phyloP scores from a whole-genome alignment of 1,140 invertebrate species.

The Lysiphlebus fabarum region DNA sequence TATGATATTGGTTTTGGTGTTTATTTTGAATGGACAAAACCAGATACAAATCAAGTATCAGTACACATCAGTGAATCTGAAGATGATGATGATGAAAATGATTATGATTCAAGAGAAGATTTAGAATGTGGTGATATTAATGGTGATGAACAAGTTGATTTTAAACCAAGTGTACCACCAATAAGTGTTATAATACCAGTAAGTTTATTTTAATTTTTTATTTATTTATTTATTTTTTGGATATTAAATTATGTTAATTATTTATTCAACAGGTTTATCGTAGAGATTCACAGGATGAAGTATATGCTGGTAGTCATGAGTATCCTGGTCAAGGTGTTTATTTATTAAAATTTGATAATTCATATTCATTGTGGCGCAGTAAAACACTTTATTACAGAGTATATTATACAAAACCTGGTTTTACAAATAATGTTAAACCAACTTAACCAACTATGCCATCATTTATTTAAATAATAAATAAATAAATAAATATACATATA shows the following conservation, averaged over 20 bases:
- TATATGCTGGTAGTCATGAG: slow-evolving; percentile 93
- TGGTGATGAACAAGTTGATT: slow-evolving; percentile 36
- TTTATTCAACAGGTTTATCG: slow-evolving; percentile 81
- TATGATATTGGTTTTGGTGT: slow-evolving; percentile 99
- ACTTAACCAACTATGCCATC: slow-evolving; percentile 11
- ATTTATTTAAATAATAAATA: slow-evolving; percentile 2
- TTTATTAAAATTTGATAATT: slow-evolving; percentile 98
- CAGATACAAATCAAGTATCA: slow-evolving; percentile 77
- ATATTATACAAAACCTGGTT: slow-evolving; percentile 78
- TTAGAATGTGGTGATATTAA: slow-evolving; percentile 48
- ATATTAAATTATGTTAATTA: slow-evolving; percentile 58
- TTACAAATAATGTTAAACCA: slow-evolving; percentile 38
- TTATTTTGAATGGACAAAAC: slow-evolving; percentile 96
- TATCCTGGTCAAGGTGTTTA: slow-evolving; percentile 98
- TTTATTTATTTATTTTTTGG: slow-evolving; percentile 15
- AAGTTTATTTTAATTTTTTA: slow-evolving; percentile 29
- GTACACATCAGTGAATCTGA: slow-evolving; percentile 90
- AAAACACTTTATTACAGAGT: slow-evolving; percentile 99
- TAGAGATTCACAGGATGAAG: slow-evolving; percentile 93
- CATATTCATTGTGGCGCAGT: slow-evolving; percentile 97
- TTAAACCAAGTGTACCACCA: slow-evolving; percentile 43
- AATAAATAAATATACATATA: slow-evolving; percentile 4
- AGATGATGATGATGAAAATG: slow-evolving; percentile 80
- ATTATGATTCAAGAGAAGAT: slow-evolving; percentile 69
- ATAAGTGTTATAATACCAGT: slow-evolving; percentile 53